These are phyloP conservation scores for Hydrotaea diabolus DNA, from an alignment of 2,888 invertebrate genomes.

Conservation along the genomic window DNA sequence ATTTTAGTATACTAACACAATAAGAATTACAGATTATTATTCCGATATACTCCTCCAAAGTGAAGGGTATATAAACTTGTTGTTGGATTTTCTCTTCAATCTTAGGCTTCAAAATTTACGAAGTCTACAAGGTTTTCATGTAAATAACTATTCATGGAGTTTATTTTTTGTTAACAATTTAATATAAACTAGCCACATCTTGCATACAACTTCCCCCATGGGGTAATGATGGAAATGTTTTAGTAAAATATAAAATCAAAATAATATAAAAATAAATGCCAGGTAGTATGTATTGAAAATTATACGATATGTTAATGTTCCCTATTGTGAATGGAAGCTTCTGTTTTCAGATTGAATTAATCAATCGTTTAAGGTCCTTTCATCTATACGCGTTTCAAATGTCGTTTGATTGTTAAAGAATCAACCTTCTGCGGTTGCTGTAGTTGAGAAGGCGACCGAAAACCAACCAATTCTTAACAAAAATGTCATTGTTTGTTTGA, in stretches of 20 bases:
- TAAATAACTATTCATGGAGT: too few species aligned
- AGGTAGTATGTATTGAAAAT: neutral
- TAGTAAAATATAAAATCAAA: neutral
- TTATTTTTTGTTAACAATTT: too few species aligned
- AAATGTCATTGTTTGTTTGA: slow-evolving; percentile 55
- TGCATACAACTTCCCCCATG: neutral
- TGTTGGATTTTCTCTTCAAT: too few species aligned
- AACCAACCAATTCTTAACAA: slow-evolving; percentile 79
- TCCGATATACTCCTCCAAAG: too few species aligned
- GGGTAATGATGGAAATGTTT: neutral
- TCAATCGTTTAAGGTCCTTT: too few species aligned
- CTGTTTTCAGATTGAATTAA: slow-evolving; percentile 75
- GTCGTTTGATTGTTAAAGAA: slow-evolving; percentile 67
- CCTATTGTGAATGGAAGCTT: too few species aligned
- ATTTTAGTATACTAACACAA: too few species aligned
- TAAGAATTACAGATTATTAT: too few species aligned
- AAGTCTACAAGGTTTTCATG: too few species aligned
- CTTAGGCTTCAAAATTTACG: too few species aligned
- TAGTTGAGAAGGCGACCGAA: slow-evolving; percentile 91
- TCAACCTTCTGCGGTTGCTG: slow-evolving; percentile 92
- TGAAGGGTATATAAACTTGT: too few species aligned
- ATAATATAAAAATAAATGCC: neutral
- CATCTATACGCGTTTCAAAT: too few species aligned
- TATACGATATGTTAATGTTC: neutral
- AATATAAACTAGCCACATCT: neutral